phyloP scores from a whole-genome alignment of 1,140 invertebrate species.

The Scaptomyza pallida region DNA sequence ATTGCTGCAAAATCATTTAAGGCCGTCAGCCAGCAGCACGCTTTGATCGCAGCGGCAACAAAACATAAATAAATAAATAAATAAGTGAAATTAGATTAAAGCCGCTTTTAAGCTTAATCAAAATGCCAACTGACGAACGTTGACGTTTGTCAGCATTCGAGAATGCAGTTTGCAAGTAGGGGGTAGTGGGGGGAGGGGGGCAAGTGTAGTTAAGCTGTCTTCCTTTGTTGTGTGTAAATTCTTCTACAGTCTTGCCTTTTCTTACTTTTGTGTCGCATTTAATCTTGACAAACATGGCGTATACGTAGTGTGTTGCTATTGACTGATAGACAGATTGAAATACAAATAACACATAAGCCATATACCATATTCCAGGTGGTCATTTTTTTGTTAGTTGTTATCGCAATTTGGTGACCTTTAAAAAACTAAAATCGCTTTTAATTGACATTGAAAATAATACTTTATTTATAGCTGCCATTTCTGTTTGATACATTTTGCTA shows the following conservation, averaged over 20 bases:
- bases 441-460: no score
- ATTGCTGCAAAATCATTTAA: constrained; percentile 34
- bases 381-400: no score
- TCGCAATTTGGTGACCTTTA: no score
- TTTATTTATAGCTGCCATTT: not conserved
- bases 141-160: constrained; percentile 7
- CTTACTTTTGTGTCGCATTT: constrained; percentile 63
- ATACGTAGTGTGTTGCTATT: constrained; percentile 44
- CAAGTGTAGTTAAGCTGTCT: constrained; percentile 4
- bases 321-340: constrained; percentile 29
- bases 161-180: no score
- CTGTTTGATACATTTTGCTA: no score
- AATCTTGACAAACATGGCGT: constrained; percentile 42
- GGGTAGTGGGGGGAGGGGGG: no score
- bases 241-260: no score
- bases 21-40: not conserved
- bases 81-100: constrained; percentile 68
- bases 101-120: constrained; percentile 57
- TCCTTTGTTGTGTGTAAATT: constrained; percentile 27
- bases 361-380: no score
- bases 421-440: no score
- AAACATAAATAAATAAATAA: constrained; percentile 69
- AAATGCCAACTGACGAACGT: constrained; percentile 49
- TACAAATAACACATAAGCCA: not conserved
- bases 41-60: constrained; percentile 50